A percentile compares a stretch with the other conserved stretches of the same genome.
Conservation (phyloP, 2,113 vertebrate species). For the Casuarius casuarius region DNA sequence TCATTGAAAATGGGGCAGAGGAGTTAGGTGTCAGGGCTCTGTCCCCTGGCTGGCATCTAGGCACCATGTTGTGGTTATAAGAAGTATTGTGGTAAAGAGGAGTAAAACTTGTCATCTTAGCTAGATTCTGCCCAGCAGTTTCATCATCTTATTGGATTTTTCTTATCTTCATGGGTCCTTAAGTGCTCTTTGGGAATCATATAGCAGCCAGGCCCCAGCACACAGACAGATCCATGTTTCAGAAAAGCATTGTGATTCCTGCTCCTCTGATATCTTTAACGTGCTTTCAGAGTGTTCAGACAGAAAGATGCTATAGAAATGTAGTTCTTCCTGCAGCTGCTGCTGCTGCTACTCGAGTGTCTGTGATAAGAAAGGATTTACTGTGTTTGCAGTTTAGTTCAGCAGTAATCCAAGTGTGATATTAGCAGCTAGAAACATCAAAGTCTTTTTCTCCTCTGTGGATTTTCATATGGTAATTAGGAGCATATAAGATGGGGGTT, state of each 20-base stretch:
- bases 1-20: not conserved
- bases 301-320: not conserved
- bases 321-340: not conserved
- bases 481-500: conserved; percentile 1
- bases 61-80: no score
- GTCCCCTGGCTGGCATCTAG: not conserved
- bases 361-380: conserved; percentile 8
- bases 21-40: not conserved
- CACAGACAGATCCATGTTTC: not conserved
- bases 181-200: not conserved
- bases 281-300: not conserved
- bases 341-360: not conserved
- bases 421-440: conserved; percentile 26
- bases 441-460: not conserved
- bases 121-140: not conserved
- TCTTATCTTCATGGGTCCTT: not conserved
- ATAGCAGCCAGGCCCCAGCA: not conserved
- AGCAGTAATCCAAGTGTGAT: not conserved
- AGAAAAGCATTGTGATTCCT: not conserved
- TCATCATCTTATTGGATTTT: not conserved
- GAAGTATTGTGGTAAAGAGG: not conserved
- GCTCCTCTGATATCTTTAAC: not conserved
- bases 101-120: not conserved
- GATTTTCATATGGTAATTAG: conserved; percentile 10
- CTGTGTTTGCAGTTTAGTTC: not conserved